These are phyloP conservation scores for Theonella swinhoei DNA, from an alignment of 37 sponge, comb jelly and placozoan species.

Conservation along the genomic window DNA sequence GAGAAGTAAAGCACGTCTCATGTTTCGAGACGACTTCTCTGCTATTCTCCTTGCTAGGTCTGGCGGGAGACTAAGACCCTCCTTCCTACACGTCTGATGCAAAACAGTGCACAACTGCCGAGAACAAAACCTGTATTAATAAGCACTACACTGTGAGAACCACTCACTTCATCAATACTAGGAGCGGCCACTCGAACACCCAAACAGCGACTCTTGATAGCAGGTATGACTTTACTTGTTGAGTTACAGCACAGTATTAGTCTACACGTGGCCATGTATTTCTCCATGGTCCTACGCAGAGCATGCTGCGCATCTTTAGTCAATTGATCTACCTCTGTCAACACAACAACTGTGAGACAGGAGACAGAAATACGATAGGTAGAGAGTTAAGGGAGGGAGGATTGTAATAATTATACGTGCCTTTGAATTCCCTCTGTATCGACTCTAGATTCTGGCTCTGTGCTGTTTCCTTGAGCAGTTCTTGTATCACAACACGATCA, in stretches of 20 bases:
- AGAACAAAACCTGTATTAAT: not conserved
- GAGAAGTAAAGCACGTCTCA: conserved; percentile 89
- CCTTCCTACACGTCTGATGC: conserved; percentile 79
- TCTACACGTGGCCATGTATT: conserved; percentile 91
- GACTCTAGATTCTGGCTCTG: conserved; percentile 85
- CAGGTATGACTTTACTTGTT: conserved; percentile 96
- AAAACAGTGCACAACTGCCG: conserved; percentile 69
- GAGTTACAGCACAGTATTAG: conserved; percentile 98
- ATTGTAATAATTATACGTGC: conserved; percentile 9
- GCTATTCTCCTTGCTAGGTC: conserved; percentile 92
- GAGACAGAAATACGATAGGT: not conserved
- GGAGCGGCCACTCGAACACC: conserved; percentile 94
- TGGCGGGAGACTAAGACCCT: conserved; percentile 79
- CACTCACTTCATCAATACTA: conserved; percentile 72
- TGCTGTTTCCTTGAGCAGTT: conserved; percentile 90
- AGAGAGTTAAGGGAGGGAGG: not conserved
- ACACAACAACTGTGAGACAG: conserved; percentile 63
- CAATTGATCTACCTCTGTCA: conserved; percentile 92
- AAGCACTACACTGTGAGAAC: not conserved
- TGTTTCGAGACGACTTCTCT: conserved; percentile 83
- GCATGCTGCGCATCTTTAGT: conserved; percentile 97
- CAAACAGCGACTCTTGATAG: conserved; percentile 94
- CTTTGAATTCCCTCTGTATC: conserved; percentile 90
- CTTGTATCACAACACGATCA: conserved; percentile 94
- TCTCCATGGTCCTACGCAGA: conserved; percentile 98